Percentiles rank a stretch among this genome's conserved stretches.
phyloP scores from a whole-genome alignment of 2,888 invertebrate species.

The Drosophila subsilvestris region DNA sequence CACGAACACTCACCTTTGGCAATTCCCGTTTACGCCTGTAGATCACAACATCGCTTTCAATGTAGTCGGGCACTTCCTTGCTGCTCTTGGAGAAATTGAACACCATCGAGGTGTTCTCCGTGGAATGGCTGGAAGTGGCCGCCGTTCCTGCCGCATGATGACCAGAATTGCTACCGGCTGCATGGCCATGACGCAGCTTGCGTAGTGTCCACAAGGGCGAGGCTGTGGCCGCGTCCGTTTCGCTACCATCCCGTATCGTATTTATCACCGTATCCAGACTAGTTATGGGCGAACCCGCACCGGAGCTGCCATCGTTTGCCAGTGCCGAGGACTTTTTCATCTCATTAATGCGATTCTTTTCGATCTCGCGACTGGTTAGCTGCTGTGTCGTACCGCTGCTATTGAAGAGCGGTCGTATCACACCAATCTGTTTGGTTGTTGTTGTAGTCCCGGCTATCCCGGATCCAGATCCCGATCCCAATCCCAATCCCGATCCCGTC shows the following conservation, averaged over 20 bases:
- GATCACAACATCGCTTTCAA: slow-evolving; percentile 94
- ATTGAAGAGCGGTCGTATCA: slow-evolving; percentile 85
- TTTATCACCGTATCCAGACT: slow-evolving; percentile 82
- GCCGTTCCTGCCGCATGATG: slow-evolving; percentile 26
- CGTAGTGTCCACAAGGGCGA: slow-evolving; percentile 81
- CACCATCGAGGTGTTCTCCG: slow-evolving; percentile 89
- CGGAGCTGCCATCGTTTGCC: slow-evolving; percentile 55
- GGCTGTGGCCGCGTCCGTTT: slow-evolving; percentile 67
- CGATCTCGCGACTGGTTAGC: slow-evolving; percentile 87
- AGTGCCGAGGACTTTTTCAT: slow-evolving; percentile 85
- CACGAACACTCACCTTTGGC: slow-evolving; percentile 88
- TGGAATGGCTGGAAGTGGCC: slow-evolving; percentile 48
- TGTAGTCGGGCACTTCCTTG: slow-evolving; percentile 95
- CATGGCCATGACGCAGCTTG: slow-evolving; percentile 70
- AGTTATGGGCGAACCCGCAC: slow-evolving; percentile 55
- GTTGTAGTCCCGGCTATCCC: neutral
- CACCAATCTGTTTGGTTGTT: slow-evolving; percentile 84
- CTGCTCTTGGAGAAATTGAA: slow-evolving; percentile 92
- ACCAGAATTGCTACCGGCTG: slow-evolving; percentile 19
- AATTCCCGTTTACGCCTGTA: slow-evolving; percentile 88
- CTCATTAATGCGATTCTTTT: slow-evolving; percentile 89
- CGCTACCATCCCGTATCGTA: slow-evolving; percentile 62
- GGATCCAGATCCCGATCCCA: neutral
- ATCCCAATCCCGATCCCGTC: slow-evolving; percentile 17
- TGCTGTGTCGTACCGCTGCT: slow-evolving; percentile 54